phyloP scores from a whole-genome alignment of 2,888 invertebrate species.

The Drosophila longiperda region DNA sequence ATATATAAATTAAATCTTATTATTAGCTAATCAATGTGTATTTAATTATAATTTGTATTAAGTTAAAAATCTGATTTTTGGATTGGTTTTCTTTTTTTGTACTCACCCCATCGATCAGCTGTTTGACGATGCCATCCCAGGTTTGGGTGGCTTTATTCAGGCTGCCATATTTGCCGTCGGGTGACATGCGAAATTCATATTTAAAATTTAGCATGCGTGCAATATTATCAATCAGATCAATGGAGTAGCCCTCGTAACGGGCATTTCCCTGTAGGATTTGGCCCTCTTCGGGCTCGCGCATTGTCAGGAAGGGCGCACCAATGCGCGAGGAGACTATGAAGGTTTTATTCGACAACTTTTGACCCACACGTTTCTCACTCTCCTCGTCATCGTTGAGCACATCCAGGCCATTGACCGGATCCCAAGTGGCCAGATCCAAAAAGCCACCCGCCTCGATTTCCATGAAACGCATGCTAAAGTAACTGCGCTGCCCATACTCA shows the following conservation, averaged over 20 bases:
- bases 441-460: constrained; percentile 87
- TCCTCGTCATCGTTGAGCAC: constrained; percentile 87
- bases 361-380: constrained; percentile 86
- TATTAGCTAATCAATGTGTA: neutral
- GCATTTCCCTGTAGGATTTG: constrained; percentile 89
- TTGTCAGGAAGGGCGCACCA: constrained; percentile 90
- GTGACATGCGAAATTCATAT: constrained; percentile 90
- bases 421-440: constrained; percentile 86
- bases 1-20: neutral
- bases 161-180: constrained; percentile 90
- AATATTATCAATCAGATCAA: constrained; percentile 95
- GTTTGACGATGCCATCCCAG: constrained; percentile 92
- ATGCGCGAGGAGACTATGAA: constrained; percentile 90
- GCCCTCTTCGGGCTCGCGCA: constrained; percentile 86
- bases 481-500: constrained; percentile 88
- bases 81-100: neutral
- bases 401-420: constrained; percentile 83
- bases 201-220: constrained; percentile 89
- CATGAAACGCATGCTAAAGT: constrained; percentile 89
- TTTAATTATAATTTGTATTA: neutral
- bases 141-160: constrained; percentile 89
- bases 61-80: neutral
- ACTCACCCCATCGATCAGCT: constrained; percentile 90
- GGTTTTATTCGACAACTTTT: constrained; percentile 87
- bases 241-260: constrained; percentile 94